Evolutionary conservation across 2,113 vertebrate genomes (phyloP), one percentile per base, ranked within the genome.

Genomic region (Antechinus stuartii): DNA sequence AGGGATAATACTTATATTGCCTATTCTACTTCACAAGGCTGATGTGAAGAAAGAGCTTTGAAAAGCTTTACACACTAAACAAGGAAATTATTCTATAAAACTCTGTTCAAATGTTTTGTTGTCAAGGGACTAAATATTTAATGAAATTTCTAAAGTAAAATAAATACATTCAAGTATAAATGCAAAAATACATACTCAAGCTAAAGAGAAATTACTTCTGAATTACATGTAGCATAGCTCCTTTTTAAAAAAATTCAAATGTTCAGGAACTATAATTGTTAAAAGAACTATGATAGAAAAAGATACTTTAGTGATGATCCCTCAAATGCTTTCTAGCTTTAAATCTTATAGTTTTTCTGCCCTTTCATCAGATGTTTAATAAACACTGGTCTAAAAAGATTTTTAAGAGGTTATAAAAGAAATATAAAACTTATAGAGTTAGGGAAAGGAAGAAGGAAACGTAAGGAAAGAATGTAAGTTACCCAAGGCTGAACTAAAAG

Each of bases 21-120:
- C 16, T 76, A 76, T 1, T 19, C 11, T 76, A 76, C 16, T 76
- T 42, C 68, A 76, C 14, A 84, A 84, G n/a, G 7, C 16, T 42
- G 68, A 19, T 84, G 35, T 84, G 4, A 84, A 6, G 35, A 68
- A 68, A 68, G 68, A 84, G 68, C 5, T 84, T 8, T 42, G 68
- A 8, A 84, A 84, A 42, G n/a, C 19, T 84, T 84, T 23, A 42
- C 68, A 42, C 2, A 42, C 19, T 42, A 42, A 84, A 84, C 8
- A 42, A 92, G 89, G 52, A 93, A 2, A 93, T 93, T 50, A 95
- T 53, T 19, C 89, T 90, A 14, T 30, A 84, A 90, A 10, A 49
- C n/a, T 90, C 95, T 92, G 50, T 47, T 96, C 26, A 94, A 94
- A 94, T 91, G 84, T 96, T 96, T 96, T 55, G 92, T 91, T 94